These are phyloP conservation scores for Tholera decimalis DNA, from an alignment of 2,888 invertebrate species.

Conservation along the genomic window DNA sequence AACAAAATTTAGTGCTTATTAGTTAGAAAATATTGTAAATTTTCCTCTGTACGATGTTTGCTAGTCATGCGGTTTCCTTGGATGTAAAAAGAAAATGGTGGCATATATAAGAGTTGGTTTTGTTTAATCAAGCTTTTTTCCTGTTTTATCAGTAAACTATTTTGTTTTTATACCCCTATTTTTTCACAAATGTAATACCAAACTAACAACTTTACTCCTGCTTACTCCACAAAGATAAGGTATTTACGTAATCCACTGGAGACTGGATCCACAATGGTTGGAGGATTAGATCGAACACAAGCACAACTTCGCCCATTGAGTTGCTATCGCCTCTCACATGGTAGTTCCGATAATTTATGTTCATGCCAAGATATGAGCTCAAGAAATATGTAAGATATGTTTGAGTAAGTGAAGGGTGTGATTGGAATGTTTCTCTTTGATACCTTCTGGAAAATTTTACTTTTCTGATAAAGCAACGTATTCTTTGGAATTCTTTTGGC, in stretches of 20 bases:
- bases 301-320: constrained; percentile 57
- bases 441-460: neutral
- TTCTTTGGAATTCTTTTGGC: neutral
- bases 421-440: neutral
- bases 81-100: constrained; percentile 21
- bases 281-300: constrained; percentile 57
- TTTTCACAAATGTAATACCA: too few relatives aligned
- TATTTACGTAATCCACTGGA: constrained; percentile 53
- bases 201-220: neutral
- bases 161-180: too few relatives aligned
- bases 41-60: constrained; percentile 10
- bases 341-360: constrained; percentile 55
- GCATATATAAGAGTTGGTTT: neutral
- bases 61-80: constrained; percentile 16
- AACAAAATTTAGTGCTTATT: constrained; percentile 42
- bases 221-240: constrained; percentile 1
- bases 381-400: constrained; percentile 35
- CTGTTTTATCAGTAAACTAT: too few relatives aligned
- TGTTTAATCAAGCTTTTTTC: neutral
- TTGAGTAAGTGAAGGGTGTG: constrained; percentile 21
- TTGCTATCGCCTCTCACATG: constrained; percentile 48
- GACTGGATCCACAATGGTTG: constrained; percentile 54
- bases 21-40: constrained; percentile 34
- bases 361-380: constrained; percentile 48
- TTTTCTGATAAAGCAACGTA: neutral